Conservation (phyloP, 2,113 vertebrate species). For the Oncorhynchus clarkii region DNA sequence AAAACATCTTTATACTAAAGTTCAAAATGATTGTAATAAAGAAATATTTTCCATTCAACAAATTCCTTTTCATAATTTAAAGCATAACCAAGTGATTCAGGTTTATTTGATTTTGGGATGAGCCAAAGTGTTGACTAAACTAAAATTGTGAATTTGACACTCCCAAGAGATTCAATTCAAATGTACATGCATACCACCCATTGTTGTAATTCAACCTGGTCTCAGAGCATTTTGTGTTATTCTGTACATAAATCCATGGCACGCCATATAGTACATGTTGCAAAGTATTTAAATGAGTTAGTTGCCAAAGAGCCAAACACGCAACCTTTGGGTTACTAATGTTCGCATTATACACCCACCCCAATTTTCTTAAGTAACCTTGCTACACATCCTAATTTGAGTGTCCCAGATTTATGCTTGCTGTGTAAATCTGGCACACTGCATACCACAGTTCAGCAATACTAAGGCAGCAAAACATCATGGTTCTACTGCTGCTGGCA, state of each 20-base stretch:
- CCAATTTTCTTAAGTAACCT: no score
- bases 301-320: no score
- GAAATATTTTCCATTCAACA: conserved; percentile 58
- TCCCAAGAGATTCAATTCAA: conserved; percentile 21
- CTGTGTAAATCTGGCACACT: no score
- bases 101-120: background rate
- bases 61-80: conserved; percentile 4
- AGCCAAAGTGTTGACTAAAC: background rate
- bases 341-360: no score
- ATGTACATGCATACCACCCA: conserved; percentile 10
- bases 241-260: background rate
- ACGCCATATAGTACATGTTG: no score
- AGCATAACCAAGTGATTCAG: background rate
- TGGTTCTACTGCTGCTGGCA: background rate
- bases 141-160: background rate
- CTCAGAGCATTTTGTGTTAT: no score
- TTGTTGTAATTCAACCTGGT: background rate
- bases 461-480: conserved; percentile 10
- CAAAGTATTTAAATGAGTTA: no score
- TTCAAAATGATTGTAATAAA: conserved; percentile 70
- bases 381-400: no score
- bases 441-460: conserved; percentile 5
- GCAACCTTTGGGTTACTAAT: no score
- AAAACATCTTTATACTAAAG: conserved; percentile 60
- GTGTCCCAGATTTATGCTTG: no score